Evolutionary conservation across 1,140 invertebrate genomes (phyloP).

Genomic region (Eriocheir sinensis): DNA sequence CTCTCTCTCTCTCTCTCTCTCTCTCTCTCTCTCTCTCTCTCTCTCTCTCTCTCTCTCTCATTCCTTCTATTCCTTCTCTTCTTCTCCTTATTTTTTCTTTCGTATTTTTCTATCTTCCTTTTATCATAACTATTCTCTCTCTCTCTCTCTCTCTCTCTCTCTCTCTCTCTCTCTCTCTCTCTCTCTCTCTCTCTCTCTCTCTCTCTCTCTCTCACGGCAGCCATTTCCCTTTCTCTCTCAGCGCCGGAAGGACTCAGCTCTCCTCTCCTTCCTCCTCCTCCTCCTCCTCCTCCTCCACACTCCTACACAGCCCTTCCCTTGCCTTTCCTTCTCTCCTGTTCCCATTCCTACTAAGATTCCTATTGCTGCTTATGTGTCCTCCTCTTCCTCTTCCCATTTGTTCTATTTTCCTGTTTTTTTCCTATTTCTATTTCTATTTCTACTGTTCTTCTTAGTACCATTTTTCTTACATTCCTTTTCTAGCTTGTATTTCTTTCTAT

Average conservation of each 20-base stretch:
- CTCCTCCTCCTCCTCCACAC: neutral
- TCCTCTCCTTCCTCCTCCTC: neutral
- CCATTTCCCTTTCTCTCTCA: conserved; percentile 8
- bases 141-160: neutral
- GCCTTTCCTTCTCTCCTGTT: neutral
- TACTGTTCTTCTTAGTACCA: too few species aligned
- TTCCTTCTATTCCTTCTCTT: neutral
- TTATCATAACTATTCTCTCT: too few species aligned
- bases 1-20: neutral
- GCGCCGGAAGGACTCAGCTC: neutral
- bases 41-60: neutral
- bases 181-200: conserved; percentile 17
- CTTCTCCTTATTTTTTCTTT: neutral
- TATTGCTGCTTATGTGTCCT: too few species aligned
- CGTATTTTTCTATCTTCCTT: too few species aligned
- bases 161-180: conserved; percentile 31
- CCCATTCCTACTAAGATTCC: neutral
- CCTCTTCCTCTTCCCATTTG: too few species aligned
- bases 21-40: neutral
- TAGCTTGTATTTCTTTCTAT: too few species aligned
- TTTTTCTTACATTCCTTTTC: too few species aligned
- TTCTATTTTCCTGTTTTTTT: too few species aligned
- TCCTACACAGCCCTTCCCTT: neutral
- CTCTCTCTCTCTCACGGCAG: neutral
- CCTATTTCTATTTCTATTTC: too few species aligned